Evolutionary conservation across 1,140 invertebrate species (phyloP).

Genomic region (Drosophila athabasca): DNA sequence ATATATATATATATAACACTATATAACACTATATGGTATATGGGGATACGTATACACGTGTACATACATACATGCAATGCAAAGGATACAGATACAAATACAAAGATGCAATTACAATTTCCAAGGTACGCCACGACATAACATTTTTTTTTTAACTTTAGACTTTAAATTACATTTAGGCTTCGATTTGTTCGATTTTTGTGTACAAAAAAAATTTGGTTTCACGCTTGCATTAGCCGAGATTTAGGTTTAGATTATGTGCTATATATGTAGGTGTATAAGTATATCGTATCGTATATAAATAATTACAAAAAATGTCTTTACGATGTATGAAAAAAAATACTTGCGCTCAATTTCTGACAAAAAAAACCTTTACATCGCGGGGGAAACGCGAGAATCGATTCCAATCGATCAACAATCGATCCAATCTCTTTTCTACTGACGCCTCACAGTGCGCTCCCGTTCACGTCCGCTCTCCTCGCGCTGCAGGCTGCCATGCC

Average conservation of each 20-base stretch:
- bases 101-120: slow-evolving; percentile 27
- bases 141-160: slow-evolving; percentile 41
- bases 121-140: slow-evolving; percentile 25
- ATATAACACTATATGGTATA: slow-evolving; percentile 16
- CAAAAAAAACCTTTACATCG: slow-evolving; percentile 19
- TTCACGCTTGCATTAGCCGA: slow-evolving; percentile 64
- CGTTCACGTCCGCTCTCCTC: slow-evolving; percentile 80
- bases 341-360: slow-evolving; percentile 33
- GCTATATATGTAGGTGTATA: slow-evolving; percentile 39
- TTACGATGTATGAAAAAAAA: slow-evolving; percentile 40
- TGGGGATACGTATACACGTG: no score
- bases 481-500: slow-evolving; percentile 80
- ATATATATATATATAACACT: no score
- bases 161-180: slow-evolving; percentile 65
- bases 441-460: slow-evolving; percentile 76
- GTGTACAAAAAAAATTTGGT: slow-evolving; percentile 56
- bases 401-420: no score
- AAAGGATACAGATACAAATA: background rate
- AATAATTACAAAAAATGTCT: slow-evolving; percentile 57
- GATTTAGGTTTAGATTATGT: slow-evolving; percentile 54
- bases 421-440: slow-evolving; percentile 44
- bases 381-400: background rate
- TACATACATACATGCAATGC: no score
- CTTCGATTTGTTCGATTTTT: slow-evolving; percentile 25
- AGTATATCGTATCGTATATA: slow-evolving; percentile 32